Percentiles rank a stretch among this genome's conserved stretches.
Conservation (phyloP, 2,797 vertebrate genomes). For the Lemur catta region DNA sequence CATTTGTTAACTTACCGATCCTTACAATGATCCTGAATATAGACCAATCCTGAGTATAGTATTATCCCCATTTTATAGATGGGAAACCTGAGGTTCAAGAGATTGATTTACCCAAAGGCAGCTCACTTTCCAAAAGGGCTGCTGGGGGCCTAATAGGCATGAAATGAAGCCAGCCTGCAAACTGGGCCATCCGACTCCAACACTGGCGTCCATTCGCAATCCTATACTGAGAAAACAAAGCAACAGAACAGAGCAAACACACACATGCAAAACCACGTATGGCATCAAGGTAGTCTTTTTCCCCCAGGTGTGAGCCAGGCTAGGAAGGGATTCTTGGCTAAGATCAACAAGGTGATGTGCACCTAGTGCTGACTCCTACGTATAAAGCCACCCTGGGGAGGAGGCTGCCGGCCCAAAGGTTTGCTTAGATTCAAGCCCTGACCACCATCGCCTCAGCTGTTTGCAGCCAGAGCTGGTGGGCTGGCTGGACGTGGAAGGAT, state of each 20-base stretch:
- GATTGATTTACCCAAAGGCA: neutral
- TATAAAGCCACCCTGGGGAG: accelerated
- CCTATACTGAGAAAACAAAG: neutral
- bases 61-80: neutral
- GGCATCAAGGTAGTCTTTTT: neutral
- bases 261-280: accelerated
- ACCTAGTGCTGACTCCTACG: accelerated
- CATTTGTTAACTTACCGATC: too few relatives aligned
- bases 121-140: neutral
- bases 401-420: neutral
- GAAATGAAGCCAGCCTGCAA: neutral
- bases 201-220: accelerated
- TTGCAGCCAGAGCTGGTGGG: neutral
- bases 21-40: neutral
- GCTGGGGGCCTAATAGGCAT: accelerated
- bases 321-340: neutral
- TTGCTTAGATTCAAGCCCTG: neutral
- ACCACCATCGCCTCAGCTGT: accelerated
- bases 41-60: neutral
- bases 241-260: too few relatives aligned
- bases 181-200: neutral
- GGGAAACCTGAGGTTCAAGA: neutral
- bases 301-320: too few relatives aligned
- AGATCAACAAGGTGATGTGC: too few relatives aligned
- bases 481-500: neutral